Evolutionary conservation across 2,797 vertebrate genomes (phyloP).

Genomic region (Silurus lanzhouensis): DNA sequence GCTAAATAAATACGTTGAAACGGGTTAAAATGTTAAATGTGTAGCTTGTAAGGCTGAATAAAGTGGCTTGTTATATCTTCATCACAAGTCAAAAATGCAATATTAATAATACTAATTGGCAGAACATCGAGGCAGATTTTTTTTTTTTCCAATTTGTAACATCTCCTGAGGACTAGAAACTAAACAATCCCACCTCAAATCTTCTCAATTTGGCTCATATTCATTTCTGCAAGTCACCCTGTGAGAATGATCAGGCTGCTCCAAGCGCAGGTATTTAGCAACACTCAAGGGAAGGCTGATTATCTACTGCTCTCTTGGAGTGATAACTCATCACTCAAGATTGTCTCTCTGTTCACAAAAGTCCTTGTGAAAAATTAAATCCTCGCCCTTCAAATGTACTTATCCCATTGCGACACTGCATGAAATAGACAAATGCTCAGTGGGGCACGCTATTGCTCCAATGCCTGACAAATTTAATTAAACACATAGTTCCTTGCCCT

Average conservation of each 20-base stretch:
- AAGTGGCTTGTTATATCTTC: not conserved
- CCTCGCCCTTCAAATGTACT: slow-evolving; percentile 10
- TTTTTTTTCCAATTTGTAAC: not conserved
- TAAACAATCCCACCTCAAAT: not conserved
- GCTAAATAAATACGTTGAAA: not conserved
- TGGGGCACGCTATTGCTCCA: slow-evolving; percentile 12
- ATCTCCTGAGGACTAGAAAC: too few relatives aligned
- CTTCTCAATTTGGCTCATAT: slow-evolving; percentile 5
- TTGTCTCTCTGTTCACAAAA: slow-evolving; percentile 16
- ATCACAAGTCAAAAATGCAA: not conserved
- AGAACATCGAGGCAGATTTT: not conserved
- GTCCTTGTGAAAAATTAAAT: slow-evolving; percentile 35
- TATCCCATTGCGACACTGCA: slow-evolving; percentile 10
- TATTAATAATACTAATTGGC: not conserved
- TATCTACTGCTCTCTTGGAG: slow-evolving; percentile 27
- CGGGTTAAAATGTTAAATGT: not conserved
- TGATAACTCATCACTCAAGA: slow-evolving; percentile 14
- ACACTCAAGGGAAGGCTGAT: slow-evolving; percentile 25
- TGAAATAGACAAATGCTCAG: slow-evolving; percentile 41
- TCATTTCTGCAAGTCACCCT: not conserved
- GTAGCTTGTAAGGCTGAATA: not conserved
- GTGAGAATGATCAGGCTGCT: not conserved
- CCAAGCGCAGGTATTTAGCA: slow-evolving; percentile 7
- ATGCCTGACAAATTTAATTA: slow-evolving; percentile 41
- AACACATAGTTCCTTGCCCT: slow-evolving; percentile 24